A percentile compares a stretch with the other conserved stretches of the same genome.
Conservation (phyloP, 2,888 invertebrate genomes). For the Sinelater perroti region DNA sequence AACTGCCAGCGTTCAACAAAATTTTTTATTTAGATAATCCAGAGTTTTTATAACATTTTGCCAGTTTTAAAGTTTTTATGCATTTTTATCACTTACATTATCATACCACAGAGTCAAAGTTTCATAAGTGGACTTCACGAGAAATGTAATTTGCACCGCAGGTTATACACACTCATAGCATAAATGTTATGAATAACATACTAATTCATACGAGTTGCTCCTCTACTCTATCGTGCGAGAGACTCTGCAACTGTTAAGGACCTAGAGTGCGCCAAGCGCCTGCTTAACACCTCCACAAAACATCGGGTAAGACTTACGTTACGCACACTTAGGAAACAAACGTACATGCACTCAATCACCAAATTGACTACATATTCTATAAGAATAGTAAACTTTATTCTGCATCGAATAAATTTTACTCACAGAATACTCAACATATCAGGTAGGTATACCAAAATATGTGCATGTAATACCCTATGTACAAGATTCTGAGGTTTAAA, state of each 20-base stretch:
- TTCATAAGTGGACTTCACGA: constrained; percentile 42
- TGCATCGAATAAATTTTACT: constrained; percentile 47
- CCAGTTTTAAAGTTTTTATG: constrained; percentile 55
- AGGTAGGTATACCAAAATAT: constrained; percentile 40
- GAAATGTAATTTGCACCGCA: constrained; percentile 40
- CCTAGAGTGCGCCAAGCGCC: constrained; percentile 16
- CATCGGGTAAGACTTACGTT: constrained; percentile 30
- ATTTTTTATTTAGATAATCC: constrained; percentile 29
- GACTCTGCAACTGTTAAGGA: constrained; percentile 34
- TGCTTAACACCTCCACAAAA: constrained; percentile 25
- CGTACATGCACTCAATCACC: constrained; percentile 44
- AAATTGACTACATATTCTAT: constrained; percentile 55
- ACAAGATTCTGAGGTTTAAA: constrained; percentile 32
- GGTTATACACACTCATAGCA: constrained; percentile 43
- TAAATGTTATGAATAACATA: constrained; percentile 43
- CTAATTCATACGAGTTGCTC: constrained; percentile 41
- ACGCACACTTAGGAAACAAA: constrained; percentile 43
- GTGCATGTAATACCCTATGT: constrained; percentile 41
- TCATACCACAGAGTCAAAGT: constrained; percentile 47
- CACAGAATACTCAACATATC: constrained; percentile 43
- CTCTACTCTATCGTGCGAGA: constrained; percentile 39
- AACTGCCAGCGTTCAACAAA: constrained; percentile 19
- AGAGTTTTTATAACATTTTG: constrained; percentile 35
- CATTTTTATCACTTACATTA: constrained; percentile 44
- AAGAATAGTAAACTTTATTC: constrained; percentile 51